Evolutionary conservation across 2,888 invertebrate species (phyloP).

Genomic region (Leptinotarsa rubiginosa): DNA sequence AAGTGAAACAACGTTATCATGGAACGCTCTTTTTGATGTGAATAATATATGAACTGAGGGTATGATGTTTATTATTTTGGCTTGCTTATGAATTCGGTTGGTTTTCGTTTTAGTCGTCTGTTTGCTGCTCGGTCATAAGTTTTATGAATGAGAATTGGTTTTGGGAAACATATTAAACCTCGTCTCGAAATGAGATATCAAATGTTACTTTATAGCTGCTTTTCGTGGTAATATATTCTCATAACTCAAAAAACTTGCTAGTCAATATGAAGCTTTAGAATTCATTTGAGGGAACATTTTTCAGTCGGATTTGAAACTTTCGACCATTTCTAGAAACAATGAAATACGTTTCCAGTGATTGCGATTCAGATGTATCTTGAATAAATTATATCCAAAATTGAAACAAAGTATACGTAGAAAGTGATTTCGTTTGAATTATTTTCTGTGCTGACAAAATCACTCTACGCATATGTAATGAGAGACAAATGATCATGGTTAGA

Average conservation of each 20-base stretch:
- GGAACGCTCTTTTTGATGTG: slow-evolving; percentile 41
- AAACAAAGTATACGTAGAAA: too few relatives aligned
- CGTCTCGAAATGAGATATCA: not conserved
- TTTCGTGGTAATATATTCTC: slow-evolving; percentile 30
- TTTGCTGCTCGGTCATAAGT: slow-evolving; percentile 39
- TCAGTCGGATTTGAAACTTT: too few relatives aligned
- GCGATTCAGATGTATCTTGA: too few relatives aligned
- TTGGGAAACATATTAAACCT: slow-evolving; percentile 30
- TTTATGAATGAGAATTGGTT: slow-evolving; percentile 24
- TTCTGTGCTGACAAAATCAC: too few relatives aligned
- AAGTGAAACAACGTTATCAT: slow-evolving; percentile 31
- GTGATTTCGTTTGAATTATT: too few relatives aligned
- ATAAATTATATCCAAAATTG: too few relatives aligned
- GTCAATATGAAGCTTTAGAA: not conserved
- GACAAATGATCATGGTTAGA: too few relatives aligned
- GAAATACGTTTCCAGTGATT: too few relatives aligned
- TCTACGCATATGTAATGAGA: too few relatives aligned
- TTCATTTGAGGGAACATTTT: not conserved
- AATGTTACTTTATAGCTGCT: not conserved
- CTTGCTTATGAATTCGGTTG: slow-evolving; percentile 34
- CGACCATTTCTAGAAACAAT: too few relatives aligned
- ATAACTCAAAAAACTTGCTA: not conserved
- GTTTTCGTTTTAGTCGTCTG: slow-evolving; percentile 31
- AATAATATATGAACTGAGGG: slow-evolving; percentile 44
- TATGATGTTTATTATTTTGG: slow-evolving; percentile 26